Conservation (phyloP, 2,888 invertebrate species). For the Ptychoptera contaminata region DNA sequence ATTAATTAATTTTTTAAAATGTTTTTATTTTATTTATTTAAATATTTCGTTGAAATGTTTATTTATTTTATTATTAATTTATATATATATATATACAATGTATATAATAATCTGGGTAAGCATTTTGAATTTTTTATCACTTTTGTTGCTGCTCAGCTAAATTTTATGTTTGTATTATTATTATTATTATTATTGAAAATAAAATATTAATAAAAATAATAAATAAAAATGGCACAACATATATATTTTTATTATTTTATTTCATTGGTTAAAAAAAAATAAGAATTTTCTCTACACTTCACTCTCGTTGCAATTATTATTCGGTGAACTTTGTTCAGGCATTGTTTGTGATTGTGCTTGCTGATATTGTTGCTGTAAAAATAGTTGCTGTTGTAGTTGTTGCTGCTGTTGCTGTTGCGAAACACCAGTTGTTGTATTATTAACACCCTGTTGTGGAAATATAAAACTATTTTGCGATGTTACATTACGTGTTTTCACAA, state of each 20-base stretch:
- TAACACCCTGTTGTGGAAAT: conserved; percentile 21
- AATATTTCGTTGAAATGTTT: no score
- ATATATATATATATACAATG: no score
- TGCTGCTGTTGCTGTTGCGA: conserved; percentile 9
- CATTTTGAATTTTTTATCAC: no score
- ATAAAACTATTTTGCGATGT: conserved; percentile 36
- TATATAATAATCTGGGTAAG: no score
- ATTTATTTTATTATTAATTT: no score
- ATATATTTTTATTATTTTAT: not conserved
- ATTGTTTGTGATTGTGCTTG: conserved; percentile 8
- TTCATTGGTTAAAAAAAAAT: not conserved
- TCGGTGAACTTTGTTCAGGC: conserved; percentile 4
- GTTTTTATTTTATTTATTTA: no score
- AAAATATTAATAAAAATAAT: no score
- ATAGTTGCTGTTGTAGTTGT: conserved; percentile 8
- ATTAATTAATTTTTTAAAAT: no score
- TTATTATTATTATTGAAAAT: no score
- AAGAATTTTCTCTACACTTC: not conserved
- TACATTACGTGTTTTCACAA: conserved; percentile 65
- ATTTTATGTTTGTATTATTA: no score
- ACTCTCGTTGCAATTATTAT: no score
- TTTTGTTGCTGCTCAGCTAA: no score
- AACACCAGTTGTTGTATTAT: not conserved
- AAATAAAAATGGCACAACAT: not conserved
- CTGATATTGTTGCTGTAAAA: conserved; percentile 12